phyloP scores from a whole-genome alignment of 2,888 invertebrate species.

The Hipparchia semele region DNA sequence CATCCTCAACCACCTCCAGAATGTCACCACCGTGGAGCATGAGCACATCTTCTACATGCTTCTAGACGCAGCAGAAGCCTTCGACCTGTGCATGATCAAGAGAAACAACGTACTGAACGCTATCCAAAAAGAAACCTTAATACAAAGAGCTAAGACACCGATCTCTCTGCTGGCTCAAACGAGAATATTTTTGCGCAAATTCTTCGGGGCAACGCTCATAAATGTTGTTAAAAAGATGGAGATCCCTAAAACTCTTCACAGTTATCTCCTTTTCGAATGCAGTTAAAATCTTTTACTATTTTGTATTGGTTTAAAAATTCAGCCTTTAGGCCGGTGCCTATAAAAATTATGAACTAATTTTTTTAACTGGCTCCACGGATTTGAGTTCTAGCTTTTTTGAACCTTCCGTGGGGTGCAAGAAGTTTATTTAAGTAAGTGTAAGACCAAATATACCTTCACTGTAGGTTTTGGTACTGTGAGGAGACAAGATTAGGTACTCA shows the following conservation, averaged over 20 bases:
- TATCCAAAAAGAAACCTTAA: slow-evolving; percentile 85
- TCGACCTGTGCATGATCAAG: slow-evolving; percentile 91
- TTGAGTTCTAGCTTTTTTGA: not conserved
- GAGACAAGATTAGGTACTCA: too few relatives aligned
- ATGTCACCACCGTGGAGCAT: slow-evolving; percentile 76
- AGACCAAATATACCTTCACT: too few relatives aligned
- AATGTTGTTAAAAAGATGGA: slow-evolving; percentile 83
- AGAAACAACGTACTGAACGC: slow-evolving; percentile 86
- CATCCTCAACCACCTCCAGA: slow-evolving; percentile 90
- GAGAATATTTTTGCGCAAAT: slow-evolving; percentile 82
- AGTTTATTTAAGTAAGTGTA: too few relatives aligned
- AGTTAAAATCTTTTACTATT: slow-evolving; percentile 61
- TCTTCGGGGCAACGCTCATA: slow-evolving; percentile 82
- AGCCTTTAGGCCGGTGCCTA: slow-evolving; percentile 1
- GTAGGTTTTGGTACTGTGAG: too few relatives aligned
- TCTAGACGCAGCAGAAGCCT: slow-evolving; percentile 89
- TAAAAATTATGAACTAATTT: not conserved
- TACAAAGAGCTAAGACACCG: slow-evolving; percentile 86
- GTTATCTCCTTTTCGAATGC: slow-evolving; percentile 87
- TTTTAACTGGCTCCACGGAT: not conserved
- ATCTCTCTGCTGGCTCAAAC: slow-evolving; percentile 86
- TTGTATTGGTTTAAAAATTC: slow-evolving; percentile 1
- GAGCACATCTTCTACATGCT: slow-evolving; percentile 85
- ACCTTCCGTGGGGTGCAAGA: not conserved
- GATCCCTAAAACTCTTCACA: slow-evolving; percentile 85